Evolutionary conservation across 1,140 invertebrate species (phyloP).

Genomic region (Ips typographus): DNA sequence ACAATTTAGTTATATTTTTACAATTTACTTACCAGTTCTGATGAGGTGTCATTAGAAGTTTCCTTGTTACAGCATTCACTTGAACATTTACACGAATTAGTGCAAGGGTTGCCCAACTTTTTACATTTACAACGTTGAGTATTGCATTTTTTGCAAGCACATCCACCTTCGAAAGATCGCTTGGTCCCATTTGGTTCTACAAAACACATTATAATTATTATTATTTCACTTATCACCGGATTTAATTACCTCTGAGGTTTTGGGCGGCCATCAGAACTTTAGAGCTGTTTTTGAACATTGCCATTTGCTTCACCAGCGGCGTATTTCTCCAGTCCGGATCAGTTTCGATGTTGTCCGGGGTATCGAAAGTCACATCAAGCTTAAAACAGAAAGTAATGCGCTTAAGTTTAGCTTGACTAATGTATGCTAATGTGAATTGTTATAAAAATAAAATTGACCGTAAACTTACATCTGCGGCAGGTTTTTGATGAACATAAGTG

Average conservation of each 20-base stretch:
- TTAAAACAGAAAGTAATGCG: neutral
- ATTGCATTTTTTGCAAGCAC: conserved; percentile 62
- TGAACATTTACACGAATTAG: conserved; percentile 57
- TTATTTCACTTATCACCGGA: neutral
- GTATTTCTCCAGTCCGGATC: conserved; percentile 72
- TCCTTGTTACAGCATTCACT: no score
- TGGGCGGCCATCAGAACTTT: conserved; percentile 13
- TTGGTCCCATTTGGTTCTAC: conserved; percentile 29
- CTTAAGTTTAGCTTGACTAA: neutral
- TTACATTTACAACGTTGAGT: conserved; percentile 61
- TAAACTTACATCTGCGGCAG: neutral
- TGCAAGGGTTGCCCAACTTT: conserved; percentile 55
- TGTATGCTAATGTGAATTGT: neutral
- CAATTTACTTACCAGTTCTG: no score
- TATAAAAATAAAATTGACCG: neutral
- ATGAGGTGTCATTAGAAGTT: no score
- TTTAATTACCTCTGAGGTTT: neutral
- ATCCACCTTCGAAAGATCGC: conserved; percentile 60
- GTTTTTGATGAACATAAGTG: neutral
- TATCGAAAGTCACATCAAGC: conserved; percentile 1
- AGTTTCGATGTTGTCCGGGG: conserved; percentile 54
- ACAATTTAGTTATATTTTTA: no score
- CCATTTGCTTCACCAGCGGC: conserved; percentile 55
- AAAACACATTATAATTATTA: conserved; percentile 37
- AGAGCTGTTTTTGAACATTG: conserved; percentile 32